Base-by-base conservation (phyloP, 2,888 invertebrate species). In the Drosophila vallismaia region DNA sequence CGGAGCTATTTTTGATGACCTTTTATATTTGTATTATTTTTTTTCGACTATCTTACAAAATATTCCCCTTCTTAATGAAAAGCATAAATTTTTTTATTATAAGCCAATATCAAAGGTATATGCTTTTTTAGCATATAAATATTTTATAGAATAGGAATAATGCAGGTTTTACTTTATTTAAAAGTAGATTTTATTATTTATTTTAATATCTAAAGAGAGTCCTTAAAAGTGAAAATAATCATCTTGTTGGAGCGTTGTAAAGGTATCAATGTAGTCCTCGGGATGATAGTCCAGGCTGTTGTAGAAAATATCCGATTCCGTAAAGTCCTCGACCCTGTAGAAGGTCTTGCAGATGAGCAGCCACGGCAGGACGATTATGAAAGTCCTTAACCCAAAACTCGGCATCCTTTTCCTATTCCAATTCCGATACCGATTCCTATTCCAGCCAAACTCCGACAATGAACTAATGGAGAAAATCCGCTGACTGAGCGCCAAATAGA, bases 221-320 rank as follows among this genome's bases (percentile, higher is more conserved):
- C 19, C 6, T 29, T 2, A 49, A 7, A 38, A 56, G 31, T 57
- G 50, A 62, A 75, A 75, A 8, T 75, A 75, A 19, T 75, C 75
- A 10, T 58, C 19, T 31, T 59, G 49, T 40, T 82, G 82, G 4
- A 33, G 14, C 4, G n/a, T 10, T 24, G 74, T 76, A 8, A 76
- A 74, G 12, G 74, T 36, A 8, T 74, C 79, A 28, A 72, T 72
- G 24, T 70, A 79, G 14, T 78, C 75, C 50, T 56, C 54, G 3
- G 53, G 54, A 45, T 71, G 46, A 24, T 71, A 68, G 46, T 76
- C 58, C 6, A 52, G 4, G 1, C 57, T 63, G 5, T 57, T 42
- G 12, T 57, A 63, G 12, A 45, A 48, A 19, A 62, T 10, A 24
- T 46, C 53, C 48, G 52, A 9, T n/a, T 66, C 53, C 19, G 29